Percentiles rank a stretch among this genome's conserved stretches.
Conservation (phyloP, 2,888 invertebrate species). For the Steinernema hermaphroditum region DNA sequence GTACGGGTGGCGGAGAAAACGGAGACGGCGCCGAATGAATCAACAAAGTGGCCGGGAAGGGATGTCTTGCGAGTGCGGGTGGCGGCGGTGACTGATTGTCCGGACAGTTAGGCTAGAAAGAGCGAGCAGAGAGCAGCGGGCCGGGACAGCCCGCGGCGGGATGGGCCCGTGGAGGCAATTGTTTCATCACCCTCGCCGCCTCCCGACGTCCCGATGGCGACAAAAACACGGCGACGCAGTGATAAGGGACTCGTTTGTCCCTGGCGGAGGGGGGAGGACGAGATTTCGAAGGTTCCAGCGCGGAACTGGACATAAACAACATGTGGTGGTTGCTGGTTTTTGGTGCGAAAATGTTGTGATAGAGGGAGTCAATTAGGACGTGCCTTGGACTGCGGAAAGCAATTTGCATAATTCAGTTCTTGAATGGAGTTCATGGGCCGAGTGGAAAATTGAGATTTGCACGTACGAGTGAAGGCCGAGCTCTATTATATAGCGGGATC, state of each 20-base stretch:
- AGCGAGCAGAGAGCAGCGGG: slow-evolving; percentile 15
- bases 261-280: too few relatives aligned
- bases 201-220: background rate
- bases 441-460: too few relatives aligned
- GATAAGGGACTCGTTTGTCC: background rate
- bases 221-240: background rate
- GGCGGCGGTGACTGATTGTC: slow-evolving; percentile 12
- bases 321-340: too few relatives aligned
- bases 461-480: too few relatives aligned
- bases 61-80: background rate
- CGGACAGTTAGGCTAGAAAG: slow-evolving; percentile 17
- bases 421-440: too few relatives aligned
- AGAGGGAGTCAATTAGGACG: too few relatives aligned
- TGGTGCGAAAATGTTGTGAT: too few relatives aligned
- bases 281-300: too few relatives aligned
- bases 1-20: background rate
- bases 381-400: too few relatives aligned
- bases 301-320: too few relatives aligned
- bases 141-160: background rate
- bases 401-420: too few relatives aligned
- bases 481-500: too few relatives aligned
- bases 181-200: slow-evolving; percentile 11
- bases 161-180: background rate
- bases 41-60: background rate
- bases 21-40: background rate